phyloP scores from a whole-genome alignment of 23 tunicate genomes.

The Ciona savignyi region DNA sequence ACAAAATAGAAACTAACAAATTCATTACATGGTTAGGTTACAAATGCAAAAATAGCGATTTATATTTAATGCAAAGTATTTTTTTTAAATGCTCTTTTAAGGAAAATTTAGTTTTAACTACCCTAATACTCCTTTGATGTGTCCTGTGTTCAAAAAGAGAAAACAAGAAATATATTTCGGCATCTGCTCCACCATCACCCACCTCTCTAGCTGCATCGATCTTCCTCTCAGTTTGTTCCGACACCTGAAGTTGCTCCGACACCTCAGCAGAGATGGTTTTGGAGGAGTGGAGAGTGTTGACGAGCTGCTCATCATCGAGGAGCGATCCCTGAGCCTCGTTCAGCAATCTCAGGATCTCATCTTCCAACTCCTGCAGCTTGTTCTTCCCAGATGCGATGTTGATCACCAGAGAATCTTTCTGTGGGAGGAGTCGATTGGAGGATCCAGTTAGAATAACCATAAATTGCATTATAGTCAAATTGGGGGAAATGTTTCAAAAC shows the following conservation, averaged over 20 bases:
- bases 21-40: no score
- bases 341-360: conserved; percentile 86
- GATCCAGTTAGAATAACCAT: no score
- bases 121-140: no score
- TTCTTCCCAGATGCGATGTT: conserved; percentile 98
- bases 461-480: no score
- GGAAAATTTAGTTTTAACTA: no score
- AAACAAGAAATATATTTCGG: not conserved
- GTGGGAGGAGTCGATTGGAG: no score
- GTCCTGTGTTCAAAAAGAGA: not conserved
- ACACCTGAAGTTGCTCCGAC: conserved; percentile 63
- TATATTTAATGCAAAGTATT: no score
- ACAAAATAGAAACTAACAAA: no score
- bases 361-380: conserved; percentile 94
- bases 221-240: conserved; percentile 91
- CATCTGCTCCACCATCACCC: not conserved
- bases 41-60: no score
- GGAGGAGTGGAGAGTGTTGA: conserved; percentile 90
- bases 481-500: no score
- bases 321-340: conserved; percentile 98
- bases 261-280: conserved; percentile 90
- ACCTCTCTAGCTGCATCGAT: conserved; percentile 98
- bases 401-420: conserved; percentile 92
- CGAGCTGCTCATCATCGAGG: conserved; percentile 95
- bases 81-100: no score